A percentile compares a stretch with the other conserved stretches of the same genome.
phyloP scores from a whole-genome alignment of 2,113 vertebrate genomes.

The Hemiprocne comata region DNA sequence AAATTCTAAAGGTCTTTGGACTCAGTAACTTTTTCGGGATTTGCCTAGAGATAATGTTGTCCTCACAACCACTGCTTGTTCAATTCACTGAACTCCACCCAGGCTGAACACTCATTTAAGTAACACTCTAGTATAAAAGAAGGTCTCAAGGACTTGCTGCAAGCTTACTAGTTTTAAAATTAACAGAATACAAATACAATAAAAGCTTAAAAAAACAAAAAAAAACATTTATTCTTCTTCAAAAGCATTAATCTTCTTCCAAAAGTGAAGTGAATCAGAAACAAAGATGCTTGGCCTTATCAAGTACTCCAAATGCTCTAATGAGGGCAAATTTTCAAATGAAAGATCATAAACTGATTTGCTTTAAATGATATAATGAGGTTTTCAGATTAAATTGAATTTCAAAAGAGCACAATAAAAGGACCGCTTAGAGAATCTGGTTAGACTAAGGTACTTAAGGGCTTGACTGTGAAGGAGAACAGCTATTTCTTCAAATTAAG shows the following conservation, averaged over 20 bases:
- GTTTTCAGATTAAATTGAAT: not conserved
- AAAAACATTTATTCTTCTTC: not conserved
- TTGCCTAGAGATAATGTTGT: not conserved
- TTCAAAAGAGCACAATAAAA: not conserved
- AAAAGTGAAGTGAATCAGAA: not conserved
- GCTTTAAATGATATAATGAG: not conserved
- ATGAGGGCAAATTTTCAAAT: not conserved
- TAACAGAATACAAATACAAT: not conserved
- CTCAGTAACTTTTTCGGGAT: not conserved
- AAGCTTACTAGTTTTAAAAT: not conserved
- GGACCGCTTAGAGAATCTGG: not conserved
- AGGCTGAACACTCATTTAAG: not conserved
- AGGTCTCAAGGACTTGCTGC: not conserved
- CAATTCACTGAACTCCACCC: not conserved
- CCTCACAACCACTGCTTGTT: not conserved
- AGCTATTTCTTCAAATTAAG: not conserved
- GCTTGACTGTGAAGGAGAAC: not conserved
- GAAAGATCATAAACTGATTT: not conserved
- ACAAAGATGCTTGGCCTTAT: not conserved
- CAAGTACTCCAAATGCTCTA: not conserved
- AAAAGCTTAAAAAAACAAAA: not conserved
- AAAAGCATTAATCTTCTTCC: not conserved
- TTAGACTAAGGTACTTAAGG: not conserved
- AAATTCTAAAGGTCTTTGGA: not conserved
- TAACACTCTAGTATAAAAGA: not conserved